These are phyloP conservation scores for Tokudaia muenninki DNA, from an alignment of 2,797 vertebrate genomes.

Conservation along the genomic window DNA sequence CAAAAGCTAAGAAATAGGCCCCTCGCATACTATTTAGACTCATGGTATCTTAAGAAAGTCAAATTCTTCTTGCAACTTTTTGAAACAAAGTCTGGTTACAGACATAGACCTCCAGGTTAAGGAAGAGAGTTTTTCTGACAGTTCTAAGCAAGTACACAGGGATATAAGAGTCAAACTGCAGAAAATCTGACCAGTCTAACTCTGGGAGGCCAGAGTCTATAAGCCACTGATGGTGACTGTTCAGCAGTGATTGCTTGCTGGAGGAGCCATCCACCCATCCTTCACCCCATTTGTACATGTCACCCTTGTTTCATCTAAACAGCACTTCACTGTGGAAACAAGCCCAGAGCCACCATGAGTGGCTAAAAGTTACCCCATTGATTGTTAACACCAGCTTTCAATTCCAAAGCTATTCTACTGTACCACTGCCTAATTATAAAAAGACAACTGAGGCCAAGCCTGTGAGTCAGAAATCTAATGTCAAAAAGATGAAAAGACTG, in stretches of 20 bases:
- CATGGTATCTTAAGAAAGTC: slow-evolving; percentile 56
- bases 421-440: slow-evolving; percentile 42
- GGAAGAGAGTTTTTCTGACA: slow-evolving; percentile 3
- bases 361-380: not conserved
- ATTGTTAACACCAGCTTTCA: not conserved
- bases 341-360: not conserved
- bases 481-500: slow-evolving; percentile 15
- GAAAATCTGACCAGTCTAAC: slow-evolving; percentile 15
- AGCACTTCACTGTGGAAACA: not conserved
- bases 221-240: not conserved
- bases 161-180: slow-evolving; percentile 6
- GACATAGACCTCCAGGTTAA: slow-evolving; percentile 65
- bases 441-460: not conserved
- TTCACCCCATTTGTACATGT: not conserved
- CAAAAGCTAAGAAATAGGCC: slow-evolving; percentile 65
- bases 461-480: slow-evolving; percentile 35
- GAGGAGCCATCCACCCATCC: not conserved
- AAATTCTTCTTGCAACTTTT: slow-evolving; percentile 63
- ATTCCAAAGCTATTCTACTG: not conserved
- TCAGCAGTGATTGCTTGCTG: not conserved
- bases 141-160: slow-evolving; percentile 12
- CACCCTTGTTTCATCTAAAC: slow-evolving; percentile 48
- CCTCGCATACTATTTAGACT: slow-evolving; percentile 52
- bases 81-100: slow-evolving; percentile 66
- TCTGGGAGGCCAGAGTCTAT: not conserved